Base-by-base conservation (phyloP, 2,113 vertebrate species). In the Scomber scombrus region DNA sequence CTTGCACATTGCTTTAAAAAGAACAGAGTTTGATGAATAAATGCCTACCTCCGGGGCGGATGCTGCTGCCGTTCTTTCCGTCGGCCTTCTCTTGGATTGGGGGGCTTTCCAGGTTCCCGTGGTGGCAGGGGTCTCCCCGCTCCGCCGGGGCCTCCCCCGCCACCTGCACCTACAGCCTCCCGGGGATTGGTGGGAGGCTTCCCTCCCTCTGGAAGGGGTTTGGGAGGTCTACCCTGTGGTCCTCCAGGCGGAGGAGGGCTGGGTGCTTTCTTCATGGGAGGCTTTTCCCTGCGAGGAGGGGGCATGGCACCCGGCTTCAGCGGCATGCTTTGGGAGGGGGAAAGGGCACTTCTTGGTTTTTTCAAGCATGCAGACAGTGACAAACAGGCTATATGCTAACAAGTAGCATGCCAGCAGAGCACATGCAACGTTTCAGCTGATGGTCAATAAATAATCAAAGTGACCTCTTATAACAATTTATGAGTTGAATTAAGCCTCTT, bases 51-150 rank as follows among this genome's bases (percentile, higher is more conserved):
- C 82, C 95, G 93, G 10, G 97, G 96, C 31, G 96, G 97, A 18
- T 95, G 95, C 1, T 94, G 93, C 82, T 93, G 97, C 0, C 96
- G 94, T 55, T 98, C 97, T 93, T 98, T 99, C 90, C 94, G 95
- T 31, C 96, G 93, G 0, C 96, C 96, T 83, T 97, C 96, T 80
- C 97, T 88, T 0, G 88, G 93, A 81, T 96, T 96, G 50, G 94
- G 94, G 0, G 95, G 88, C 80, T 97, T 98, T 67, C 93, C 79
- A 72, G 88, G 11, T 93, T 96, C 67, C 0, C 95, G 0, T 87
- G 89, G 34, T 67, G 87, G 3, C n/a, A 85, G 26, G 1, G 95
- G 81, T 87, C 96, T 96, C 0, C 91, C 78, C 0, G 45, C 55
- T 31, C 21, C 90, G 16, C 78, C 54, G 0, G 64, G 6, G 0